These are phyloP conservation scores for Heptranchias perlo DNA, from an alignment of 2,113 vertebrate species.

Conservation along the genomic window DNA sequence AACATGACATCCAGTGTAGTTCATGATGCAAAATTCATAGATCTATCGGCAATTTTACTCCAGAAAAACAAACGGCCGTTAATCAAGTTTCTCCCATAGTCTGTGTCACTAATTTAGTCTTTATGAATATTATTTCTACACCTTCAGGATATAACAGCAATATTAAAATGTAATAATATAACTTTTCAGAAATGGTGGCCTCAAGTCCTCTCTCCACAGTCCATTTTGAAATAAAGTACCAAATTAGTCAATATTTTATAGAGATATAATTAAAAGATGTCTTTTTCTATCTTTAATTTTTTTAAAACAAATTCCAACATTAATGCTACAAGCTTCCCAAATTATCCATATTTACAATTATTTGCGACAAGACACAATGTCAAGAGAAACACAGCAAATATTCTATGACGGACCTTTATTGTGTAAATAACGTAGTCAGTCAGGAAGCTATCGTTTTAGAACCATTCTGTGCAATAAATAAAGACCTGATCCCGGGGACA, in stretches of 20 bases:
- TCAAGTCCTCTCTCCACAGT: neutral
- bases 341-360: constrained; percentile 1
- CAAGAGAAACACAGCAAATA: neutral
- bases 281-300: neutral
- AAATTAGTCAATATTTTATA: neutral
- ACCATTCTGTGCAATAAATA: neutral
- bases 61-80: neutral
- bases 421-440: neutral
- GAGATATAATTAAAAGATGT: neutral
- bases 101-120: neutral
- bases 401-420: neutral
- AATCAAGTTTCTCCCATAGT: neutral
- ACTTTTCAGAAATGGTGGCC: neutral
- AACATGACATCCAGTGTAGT: neutral
- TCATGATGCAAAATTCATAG: neutral
- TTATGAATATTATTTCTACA: neutral
- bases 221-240: neutral
- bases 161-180: neutral
- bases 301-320: neutral
- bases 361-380: neutral
- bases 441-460: neutral
- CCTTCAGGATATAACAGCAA: neutral
- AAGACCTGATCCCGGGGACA: neutral
- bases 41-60: neutral
- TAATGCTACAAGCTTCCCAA: neutral